A percentile compares a stretch with the other conserved stretches of the same genome.
Conservation (phyloP, 2,888 invertebrate species). For the Phytoseiulus persimilis region DNA sequence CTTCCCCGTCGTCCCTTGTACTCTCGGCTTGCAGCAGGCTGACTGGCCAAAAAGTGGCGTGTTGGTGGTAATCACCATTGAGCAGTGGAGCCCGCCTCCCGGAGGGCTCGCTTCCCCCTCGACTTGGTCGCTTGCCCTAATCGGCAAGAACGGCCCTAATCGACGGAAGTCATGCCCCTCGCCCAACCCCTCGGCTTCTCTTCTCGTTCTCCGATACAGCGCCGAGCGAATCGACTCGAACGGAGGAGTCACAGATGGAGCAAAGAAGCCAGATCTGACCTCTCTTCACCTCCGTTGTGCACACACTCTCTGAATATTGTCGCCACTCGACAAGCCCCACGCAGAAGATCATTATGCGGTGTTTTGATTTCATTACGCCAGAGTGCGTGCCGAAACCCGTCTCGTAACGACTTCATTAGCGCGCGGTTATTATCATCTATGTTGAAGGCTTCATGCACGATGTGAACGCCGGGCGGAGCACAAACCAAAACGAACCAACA, state of each 20-base stretch:
- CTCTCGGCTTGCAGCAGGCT: neutral
- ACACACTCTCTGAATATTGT: neutral
- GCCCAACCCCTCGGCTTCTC: neutral
- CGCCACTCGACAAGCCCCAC: too few relatives aligned
- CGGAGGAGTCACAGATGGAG: neutral
- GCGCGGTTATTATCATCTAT: too few relatives aligned
- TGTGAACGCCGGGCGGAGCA: too few relatives aligned
- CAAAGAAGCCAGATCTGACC: neutral
- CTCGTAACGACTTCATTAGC: too few relatives aligned
- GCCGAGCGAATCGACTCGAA: neutral
- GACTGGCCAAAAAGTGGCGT: neutral
- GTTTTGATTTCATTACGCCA: too few relatives aligned
- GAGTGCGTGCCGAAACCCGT: too few relatives aligned
- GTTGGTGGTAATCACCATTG: slow-evolving; percentile 5
- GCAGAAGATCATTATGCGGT: too few relatives aligned
- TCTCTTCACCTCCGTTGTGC: neutral
- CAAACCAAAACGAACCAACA: too few relatives aligned
- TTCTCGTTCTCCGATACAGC: neutral
- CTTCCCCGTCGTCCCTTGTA: neutral
- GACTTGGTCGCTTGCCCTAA: neutral
- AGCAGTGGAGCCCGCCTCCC: slow-evolving; percentile 5
- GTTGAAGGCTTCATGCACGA: too few relatives aligned
- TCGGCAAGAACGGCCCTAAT: slow-evolving; percentile 5
- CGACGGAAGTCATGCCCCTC: slow-evolving; percentile 5
- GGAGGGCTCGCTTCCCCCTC: neutral